Evolutionary conservation across 2,888 invertebrate genomes (phyloP), one percentile per base, ranked within the genome.

Genomic region (Autographa pulchrina): DNA sequence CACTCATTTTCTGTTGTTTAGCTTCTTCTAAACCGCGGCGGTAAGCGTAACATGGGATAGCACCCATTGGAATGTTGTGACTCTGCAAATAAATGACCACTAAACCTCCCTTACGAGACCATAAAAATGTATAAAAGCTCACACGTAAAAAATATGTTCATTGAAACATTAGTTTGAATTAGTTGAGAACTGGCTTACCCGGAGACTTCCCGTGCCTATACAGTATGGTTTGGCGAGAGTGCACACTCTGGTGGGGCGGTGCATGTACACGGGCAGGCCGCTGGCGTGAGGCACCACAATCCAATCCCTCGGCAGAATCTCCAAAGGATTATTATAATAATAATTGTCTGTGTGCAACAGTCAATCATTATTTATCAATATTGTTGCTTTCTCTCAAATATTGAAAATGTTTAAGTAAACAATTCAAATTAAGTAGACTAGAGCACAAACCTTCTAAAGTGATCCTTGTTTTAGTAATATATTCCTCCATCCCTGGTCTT

Each of bases 291-390:
- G 98, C 25, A 99, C 98, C 96, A 98, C 97, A 78, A 99, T 97
- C 99, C 99, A 99, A 70, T 99, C 99, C 92, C 99, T 98, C 0
- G 99, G 99, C 43, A 99, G 95, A n/a, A 99, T 97, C 89, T 99
- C 99, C 92, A 99, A 99, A 89, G 98, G 98, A 94, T 99, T 99
- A 81, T 97, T 97, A n/a, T n/a, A n/a, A n/a, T n/a, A n/a, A 1
- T 97, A 98, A 85, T 98, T 98, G 91, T 98, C 98, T 97, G 96
- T 35, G 18, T 25, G 20, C 0, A 2, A 35, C 43, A 5, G 35
- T 7, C 4, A 35, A 35, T 5, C 35, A 35, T 32, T 32, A 35
- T 7, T 7, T 35, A 8, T 7, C 35, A 8, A 35, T 1, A 35
- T 35, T 7, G 35, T 35, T 9, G 8, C 35, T 32, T n/a, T n/a